phyloP scores from a whole-genome alignment of 2,797 vertebrate genomes.

The Dromococcyx pavoninus region DNA sequence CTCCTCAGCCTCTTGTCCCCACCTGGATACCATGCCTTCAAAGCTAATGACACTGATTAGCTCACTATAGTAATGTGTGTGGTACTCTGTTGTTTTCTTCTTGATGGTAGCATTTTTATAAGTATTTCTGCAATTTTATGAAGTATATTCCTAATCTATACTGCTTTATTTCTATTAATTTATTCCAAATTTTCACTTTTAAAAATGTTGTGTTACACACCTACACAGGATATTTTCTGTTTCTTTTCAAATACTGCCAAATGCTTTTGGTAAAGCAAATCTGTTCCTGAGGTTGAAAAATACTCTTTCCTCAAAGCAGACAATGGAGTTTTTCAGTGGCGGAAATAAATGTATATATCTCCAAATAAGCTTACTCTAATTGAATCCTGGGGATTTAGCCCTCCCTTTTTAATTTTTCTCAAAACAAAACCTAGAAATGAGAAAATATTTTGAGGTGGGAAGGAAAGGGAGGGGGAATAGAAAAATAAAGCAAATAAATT shows the following conservation, averaged over 20 bases:
- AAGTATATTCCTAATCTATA: neutral
- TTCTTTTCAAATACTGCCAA: neutral
- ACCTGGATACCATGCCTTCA: constrained; percentile 9
- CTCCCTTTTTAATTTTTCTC: constrained; percentile 46
- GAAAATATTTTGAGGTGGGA: constrained; percentile 55
- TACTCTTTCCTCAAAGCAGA: constrained; percentile 8
- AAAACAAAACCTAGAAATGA: constrained; percentile 47
- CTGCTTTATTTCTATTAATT: neutral
- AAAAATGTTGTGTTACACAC: neutral
- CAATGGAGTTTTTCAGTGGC: constrained; percentile 34
- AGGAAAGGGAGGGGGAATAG: constrained; percentile 43
- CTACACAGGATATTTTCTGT: neutral
- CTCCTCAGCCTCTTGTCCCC: constrained; percentile 11
- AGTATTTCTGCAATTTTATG: constrained; percentile 12
- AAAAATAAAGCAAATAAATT: constrained; percentile 69
- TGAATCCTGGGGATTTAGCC: constrained; percentile 34
- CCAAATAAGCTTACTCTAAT: constrained; percentile 35
- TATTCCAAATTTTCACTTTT: neutral
- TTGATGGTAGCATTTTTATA: neutral
- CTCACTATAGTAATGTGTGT: constrained; percentile 10
- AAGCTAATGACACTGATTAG: constrained; percentile 24
- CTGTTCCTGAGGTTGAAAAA: neutral
- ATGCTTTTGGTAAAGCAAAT: neutral
- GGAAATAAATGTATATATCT: constrained; percentile 4
- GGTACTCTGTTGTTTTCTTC: constrained; percentile 30